Percentiles rank a stretch among this genome's conserved stretches.
These are phyloP conservation scores for Eupithecia insigniata DNA, from an alignment of 2,888 invertebrate species.

Conservation along the genomic window DNA sequence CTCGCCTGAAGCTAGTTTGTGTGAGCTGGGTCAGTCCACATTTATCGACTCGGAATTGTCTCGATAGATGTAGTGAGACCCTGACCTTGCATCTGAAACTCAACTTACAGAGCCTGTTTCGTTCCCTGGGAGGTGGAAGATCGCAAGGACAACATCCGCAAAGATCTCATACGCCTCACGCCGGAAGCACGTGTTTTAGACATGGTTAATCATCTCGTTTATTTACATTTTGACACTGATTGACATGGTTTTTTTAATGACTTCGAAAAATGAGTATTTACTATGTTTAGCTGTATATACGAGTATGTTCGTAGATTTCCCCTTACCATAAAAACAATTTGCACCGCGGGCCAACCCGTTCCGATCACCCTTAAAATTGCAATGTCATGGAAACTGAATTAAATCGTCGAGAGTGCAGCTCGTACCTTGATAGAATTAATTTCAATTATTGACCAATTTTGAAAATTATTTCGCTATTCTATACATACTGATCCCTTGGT, in stretches of 20 bases:
- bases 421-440: conserved; percentile 38
- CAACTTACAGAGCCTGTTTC: conserved; percentile 57
- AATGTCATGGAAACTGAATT: conserved; percentile 43
- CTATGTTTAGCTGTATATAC: no score
- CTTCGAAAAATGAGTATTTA: no score
- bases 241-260: background rate
- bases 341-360: no score
- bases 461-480: no score
- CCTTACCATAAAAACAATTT: no score
- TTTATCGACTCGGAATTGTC: no score
- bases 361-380: conserved; percentile 37
- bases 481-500: no score
- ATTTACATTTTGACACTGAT: background rate
- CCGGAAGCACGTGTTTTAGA: conserved; percentile 66
- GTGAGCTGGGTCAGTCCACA: no score
- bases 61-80: background rate
- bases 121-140: conserved; percentile 66
- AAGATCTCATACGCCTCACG: conserved; percentile 57
- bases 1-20: no score
- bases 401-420: conserved; percentile 34
- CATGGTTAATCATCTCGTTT: conserved; percentile 37
- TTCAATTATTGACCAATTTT: no score
- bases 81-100: no score
- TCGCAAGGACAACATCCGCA: conserved; percentile 55
- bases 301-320: no score